Evolutionary conservation across 1,140 invertebrate species (phyloP), one percentile per base, ranked within the genome.

Genomic region (Listronotus bonariensis): DNA sequence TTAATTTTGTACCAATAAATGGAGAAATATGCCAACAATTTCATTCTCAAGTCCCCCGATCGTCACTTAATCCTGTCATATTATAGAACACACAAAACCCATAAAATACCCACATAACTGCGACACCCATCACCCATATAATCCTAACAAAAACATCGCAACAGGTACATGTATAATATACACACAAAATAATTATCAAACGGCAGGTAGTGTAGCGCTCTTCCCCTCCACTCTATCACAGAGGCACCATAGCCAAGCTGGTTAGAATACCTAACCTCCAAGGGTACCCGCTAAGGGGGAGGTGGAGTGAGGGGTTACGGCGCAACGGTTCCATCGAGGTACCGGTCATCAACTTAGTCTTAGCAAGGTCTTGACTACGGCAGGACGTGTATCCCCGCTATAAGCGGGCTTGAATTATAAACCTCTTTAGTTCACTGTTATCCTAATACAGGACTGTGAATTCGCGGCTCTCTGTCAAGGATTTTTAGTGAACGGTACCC

Each of bases 271-370:
- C 66, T 71, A 75, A 75, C 73, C 72, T 74, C 71, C 68, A 72
- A 70, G 70, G 73, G 74, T 75, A 72, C 53, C 36, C 57, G 46
- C 17, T 26, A 17, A 49, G 52, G 11, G 20, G 20, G 14, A 32
- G 26, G 26, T 11, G 65, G 68, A 59, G 67, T 63, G 56, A 41
- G 52, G 70, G 74, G 73, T 64, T 56, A 49, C 45, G 57, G 70
- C 67, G 74, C 76, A 78, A 78, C 76, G 76, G 76, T 78, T 78
- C 68, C 67, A 65, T 65, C 64, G 64, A 58, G 63, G 69, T 72
- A 74, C 73, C 74, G 74, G 74, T 76, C 74, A 76, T 74, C 70
- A 61, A 56, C 62, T 61, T 70, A 78, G 76, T 77, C 74, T 75
- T 73, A 67, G 68, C 69, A 72, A 75, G 72, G 74, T 74, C 72